Conservation (phyloP, 1,140 invertebrate genomes). For the Camponotus pennsylvanicus region DNA sequence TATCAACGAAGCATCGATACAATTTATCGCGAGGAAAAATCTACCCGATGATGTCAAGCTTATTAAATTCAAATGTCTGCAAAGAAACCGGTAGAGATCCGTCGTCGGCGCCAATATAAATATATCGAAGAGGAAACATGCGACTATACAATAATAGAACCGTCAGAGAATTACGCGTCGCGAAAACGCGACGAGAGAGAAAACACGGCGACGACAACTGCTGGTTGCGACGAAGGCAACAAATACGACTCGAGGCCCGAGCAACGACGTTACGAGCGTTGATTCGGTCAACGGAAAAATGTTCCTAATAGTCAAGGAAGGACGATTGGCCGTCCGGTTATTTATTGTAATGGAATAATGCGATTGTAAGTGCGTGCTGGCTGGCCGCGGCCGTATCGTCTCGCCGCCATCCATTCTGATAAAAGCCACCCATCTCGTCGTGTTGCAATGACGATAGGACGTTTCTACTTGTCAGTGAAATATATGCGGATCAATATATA, state of each 20-base stretch:
- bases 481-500: conserved; percentile 1
- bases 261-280: conserved; percentile 34
- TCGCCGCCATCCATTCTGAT: conserved; percentile 55
- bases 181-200: conserved; percentile 3
- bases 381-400: conserved; percentile 10
- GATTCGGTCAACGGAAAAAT: conserved; percentile 60
- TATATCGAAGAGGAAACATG: conserved; percentile 53
- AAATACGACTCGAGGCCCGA: conserved; percentile 3
- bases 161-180: conserved; percentile 30
- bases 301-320: conserved; percentile 57
- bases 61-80: conserved; percentile 16
- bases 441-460: conserved; percentile 58
- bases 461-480: conserved; percentile 20
- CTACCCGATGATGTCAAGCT: not conserved
- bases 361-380: conserved; percentile 36
- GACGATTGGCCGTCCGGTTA: conserved; percentile 66
- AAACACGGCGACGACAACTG: conserved; percentile 20
- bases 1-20: not conserved
- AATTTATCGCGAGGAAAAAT: not conserved
- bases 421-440: conserved; percentile 46
- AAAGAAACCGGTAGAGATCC: conserved; percentile 47
- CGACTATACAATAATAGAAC: conserved; percentile 60
- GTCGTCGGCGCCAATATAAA: conserved; percentile 48
- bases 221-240: conserved; percentile 32
- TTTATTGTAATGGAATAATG: conserved; percentile 60